A percentile compares a stretch with the other conserved stretches of the same genome.
Evolutionary conservation across 2,797 vertebrate genomes (phyloP).

Genomic region (Tamandua tetradactyla): DNA sequence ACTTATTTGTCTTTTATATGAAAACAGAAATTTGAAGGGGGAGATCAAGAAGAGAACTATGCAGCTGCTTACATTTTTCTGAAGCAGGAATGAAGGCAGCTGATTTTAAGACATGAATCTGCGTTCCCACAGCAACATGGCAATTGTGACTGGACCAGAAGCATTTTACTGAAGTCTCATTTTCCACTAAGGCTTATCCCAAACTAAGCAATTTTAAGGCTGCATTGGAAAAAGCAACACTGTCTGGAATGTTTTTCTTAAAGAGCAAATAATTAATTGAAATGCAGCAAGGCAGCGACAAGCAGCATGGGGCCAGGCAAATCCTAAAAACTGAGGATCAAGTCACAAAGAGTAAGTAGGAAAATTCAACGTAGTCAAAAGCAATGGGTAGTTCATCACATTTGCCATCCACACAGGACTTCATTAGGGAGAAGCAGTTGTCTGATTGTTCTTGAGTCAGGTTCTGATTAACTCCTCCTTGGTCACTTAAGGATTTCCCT

Average conservation of each 20-base stretch:
- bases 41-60: background rate
- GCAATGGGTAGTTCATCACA: constrained; percentile 95
- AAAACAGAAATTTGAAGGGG: constrained; percentile 18
- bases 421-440: constrained; percentile 99
- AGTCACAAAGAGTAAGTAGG: constrained; percentile 98
- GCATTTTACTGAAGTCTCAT: constrained; percentile 93
- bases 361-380: constrained; percentile 98
- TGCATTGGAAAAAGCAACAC: constrained; percentile 89
- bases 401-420: constrained; percentile 97
- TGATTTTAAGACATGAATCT: background rate
- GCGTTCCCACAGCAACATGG: constrained; percentile 43
- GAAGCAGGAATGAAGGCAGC: constrained; percentile 66
- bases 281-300: constrained; percentile 87
- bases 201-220: constrained; percentile 89
- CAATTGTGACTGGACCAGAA: constrained; percentile 85
- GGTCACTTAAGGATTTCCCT: constrained; percentile 97
- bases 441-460: constrained; percentile 97
- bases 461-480: constrained; percentile 99
- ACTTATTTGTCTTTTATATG: constrained; percentile 75
- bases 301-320: constrained; percentile 82
- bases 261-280: constrained; percentile 82
- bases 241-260: constrained; percentile 82
- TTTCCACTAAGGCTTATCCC: constrained; percentile 79
- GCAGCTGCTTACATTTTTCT: constrained; percentile 33
- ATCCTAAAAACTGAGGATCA: constrained; percentile 83